These are phyloP conservation scores for Pogonocherus hispidulus DNA, from an alignment of 2,888 invertebrate species.

Conservation along the genomic window DNA sequence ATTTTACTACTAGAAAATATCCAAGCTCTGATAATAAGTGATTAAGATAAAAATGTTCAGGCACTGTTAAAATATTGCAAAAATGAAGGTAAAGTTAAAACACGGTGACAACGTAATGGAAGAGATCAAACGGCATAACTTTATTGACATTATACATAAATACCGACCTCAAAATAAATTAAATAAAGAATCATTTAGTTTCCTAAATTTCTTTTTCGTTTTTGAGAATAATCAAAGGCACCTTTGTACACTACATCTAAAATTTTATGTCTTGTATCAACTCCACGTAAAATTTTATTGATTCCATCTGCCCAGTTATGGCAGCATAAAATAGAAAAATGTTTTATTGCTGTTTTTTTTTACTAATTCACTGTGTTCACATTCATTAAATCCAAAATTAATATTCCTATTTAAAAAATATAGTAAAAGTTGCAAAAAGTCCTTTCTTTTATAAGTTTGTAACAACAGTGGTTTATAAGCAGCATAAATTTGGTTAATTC, in stretches of 20 bases:
- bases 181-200: background rate
- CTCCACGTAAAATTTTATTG: background rate
- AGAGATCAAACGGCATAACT: too few species aligned
- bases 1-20: too few species aligned
- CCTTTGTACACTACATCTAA: background rate
- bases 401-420: background rate
- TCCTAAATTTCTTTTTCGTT: background rate
- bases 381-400: background rate
- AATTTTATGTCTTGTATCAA: background rate
- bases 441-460: background rate
- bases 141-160: background rate
- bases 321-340: background rate
- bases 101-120: too few species aligned
- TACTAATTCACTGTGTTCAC: constrained; percentile 1
- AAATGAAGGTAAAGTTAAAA: too few species aligned
- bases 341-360: background rate
- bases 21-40: too few species aligned
- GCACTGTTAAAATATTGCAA: too few species aligned
- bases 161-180: background rate
- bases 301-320: background rate
- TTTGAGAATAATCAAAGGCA: background rate
- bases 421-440: background rate
- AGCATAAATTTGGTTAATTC: background rate
- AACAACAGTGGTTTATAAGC: background rate
- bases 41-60: too few species aligned